Conservation (phyloP, 2,113 vertebrate genomes). For the Grallaria varia region DNA sequence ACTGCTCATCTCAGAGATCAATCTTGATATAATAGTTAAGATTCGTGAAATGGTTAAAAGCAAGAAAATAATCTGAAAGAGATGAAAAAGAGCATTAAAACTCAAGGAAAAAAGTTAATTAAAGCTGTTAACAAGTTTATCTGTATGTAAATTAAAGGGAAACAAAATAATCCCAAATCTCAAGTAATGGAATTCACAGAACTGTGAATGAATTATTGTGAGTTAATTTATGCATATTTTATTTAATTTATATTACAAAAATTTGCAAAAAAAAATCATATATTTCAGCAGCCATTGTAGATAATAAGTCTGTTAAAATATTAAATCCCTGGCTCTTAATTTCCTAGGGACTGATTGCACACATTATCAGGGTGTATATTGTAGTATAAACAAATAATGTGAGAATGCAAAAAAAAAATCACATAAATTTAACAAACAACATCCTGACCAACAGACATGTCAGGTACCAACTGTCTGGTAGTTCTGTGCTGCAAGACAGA, state of each 20-base stretch:
- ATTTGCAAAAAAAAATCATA: neutral
- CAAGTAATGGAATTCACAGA: neutral
- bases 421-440: neutral
- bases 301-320: neutral
- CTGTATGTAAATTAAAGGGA: neutral
- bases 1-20: neutral
- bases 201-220: neutral
- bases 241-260: neutral
- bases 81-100: neutral
- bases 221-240: neutral
- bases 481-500: neutral
- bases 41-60: neutral
- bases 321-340: neutral
- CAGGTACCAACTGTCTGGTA: neutral
- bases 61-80: neutral
- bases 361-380: neutral
- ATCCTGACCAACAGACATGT: neutral
- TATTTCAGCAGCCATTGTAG: neutral
- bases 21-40: neutral
- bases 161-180: neutral
- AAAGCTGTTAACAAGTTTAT: neutral
- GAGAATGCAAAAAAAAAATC: neutral
- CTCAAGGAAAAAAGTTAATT: neutral
- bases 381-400: neutral
- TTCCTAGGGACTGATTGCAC: neutral